Evolutionary conservation across 2,888 invertebrate species (phyloP).

Genomic region (Mayetiola destructor): DNA sequence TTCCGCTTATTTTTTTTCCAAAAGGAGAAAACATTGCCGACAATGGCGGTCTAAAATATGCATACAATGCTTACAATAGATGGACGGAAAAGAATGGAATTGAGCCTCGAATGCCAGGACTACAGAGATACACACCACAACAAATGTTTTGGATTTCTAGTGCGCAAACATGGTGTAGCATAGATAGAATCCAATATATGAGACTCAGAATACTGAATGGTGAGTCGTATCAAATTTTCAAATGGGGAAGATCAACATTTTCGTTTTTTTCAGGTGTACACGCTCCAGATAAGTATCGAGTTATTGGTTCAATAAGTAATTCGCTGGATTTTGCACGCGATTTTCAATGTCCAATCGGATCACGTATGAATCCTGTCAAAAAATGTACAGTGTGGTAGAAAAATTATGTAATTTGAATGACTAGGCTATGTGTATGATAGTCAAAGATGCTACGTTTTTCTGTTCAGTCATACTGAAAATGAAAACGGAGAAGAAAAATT

Average conservation of each 20-base stretch:
- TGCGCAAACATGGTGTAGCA: constrained; percentile 16
- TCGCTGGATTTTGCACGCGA: constrained; percentile 81
- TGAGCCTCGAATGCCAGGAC: constrained; percentile 15
- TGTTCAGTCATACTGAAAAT: too few species aligned
- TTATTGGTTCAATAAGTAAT: constrained; percentile 84
- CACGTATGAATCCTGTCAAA: constrained; percentile 81
- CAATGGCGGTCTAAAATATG: constrained; percentile 39
- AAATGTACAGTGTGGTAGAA: constrained; percentile 83
- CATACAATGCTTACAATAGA: constrained; percentile 30
- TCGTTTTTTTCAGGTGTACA: constrained; percentile 67
- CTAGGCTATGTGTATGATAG: too few species aligned
- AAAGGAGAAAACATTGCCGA: constrained; percentile 1
- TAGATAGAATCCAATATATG: constrained; percentile 13
- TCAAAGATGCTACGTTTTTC: too few species aligned
- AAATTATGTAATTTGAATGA: too few species aligned
- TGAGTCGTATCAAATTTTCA: too few species aligned
- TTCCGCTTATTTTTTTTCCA: too few species aligned
- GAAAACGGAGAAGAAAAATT: too few species aligned
- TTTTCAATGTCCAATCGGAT: constrained; percentile 68
- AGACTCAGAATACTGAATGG: not conserved
- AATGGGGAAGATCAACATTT: too few species aligned
- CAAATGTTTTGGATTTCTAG: constrained; percentile 17
- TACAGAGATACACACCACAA: constrained; percentile 13
- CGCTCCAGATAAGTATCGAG: constrained; percentile 65
- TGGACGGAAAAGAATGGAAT: not conserved